phyloP scores from a whole-genome alignment of 2,888 invertebrate species.

The Drosophila borborema region DNA sequence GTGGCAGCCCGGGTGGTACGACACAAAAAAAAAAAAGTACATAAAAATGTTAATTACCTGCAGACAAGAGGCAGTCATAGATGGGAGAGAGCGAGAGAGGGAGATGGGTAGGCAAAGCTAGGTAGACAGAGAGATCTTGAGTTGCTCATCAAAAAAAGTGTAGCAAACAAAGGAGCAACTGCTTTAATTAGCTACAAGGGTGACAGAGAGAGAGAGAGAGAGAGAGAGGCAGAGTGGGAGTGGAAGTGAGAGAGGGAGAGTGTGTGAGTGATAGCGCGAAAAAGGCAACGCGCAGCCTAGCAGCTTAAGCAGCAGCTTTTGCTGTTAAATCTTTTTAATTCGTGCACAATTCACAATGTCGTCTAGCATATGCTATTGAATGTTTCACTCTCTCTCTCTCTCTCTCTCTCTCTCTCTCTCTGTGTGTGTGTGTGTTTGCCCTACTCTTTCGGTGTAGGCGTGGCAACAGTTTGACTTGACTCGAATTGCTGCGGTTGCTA shows the following conservation, averaged over 20 bases:
- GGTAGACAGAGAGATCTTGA: not conserved
- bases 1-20: conserved; percentile 52
- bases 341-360: conserved; percentile 65
- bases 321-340: conserved; percentile 66
- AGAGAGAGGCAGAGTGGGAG: not conserved
- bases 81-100: not conserved
- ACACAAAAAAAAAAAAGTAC: conserved; percentile 54
- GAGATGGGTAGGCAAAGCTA: not conserved
- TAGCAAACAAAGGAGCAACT: conserved; percentile 38
- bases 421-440: not conserved
- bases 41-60: conserved; percentile 76
- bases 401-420: not conserved
- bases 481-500: conserved; percentile 43
- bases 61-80: conserved; percentile 28
- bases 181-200: conserved; percentile 49
- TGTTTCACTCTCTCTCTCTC: conserved; percentile 14
- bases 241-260: not conserved
- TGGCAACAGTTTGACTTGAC: conserved; percentile 47
- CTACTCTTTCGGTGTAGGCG: conserved; percentile 13
- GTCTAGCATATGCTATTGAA: conserved; percentile 70
- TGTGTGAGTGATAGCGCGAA: not conserved
- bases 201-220: too few species aligned
- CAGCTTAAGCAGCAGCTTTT: conserved; percentile 22
- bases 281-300: not conserved
- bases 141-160: conserved; percentile 40